phyloP scores from a whole-genome alignment of 2,888 invertebrate species.

The Scaptomyza caliginosa region DNA sequence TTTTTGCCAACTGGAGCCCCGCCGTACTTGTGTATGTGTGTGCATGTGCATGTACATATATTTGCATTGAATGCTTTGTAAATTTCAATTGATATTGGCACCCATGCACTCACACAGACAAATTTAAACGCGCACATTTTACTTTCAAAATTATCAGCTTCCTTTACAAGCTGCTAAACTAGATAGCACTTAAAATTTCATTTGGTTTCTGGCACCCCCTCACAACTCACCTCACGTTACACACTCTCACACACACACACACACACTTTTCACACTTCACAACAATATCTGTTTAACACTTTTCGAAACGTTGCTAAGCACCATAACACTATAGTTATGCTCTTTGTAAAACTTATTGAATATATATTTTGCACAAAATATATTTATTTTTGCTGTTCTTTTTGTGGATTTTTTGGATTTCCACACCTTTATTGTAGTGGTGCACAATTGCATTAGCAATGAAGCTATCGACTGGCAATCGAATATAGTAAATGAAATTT shows the following conservation, averaged over 20 bases:
- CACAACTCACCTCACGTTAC: conserved; percentile 39
- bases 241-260: conserved; percentile 21
- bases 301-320: conserved; percentile 1
- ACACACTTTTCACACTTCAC: conserved; percentile 42
- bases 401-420: conserved; percentile 66
- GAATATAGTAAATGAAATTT: conserved; percentile 27
- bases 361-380: conserved; percentile 19
- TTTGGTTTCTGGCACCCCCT: conserved; percentile 45
- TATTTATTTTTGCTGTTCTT: conserved; percentile 45
- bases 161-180: conserved; percentile 50
- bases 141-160: conserved; percentile 57
- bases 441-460: conserved; percentile 47
- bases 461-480: conserved; percentile 33
- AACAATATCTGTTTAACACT: conserved; percentile 18
- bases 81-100: conserved; percentile 28
- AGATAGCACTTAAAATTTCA: conserved; percentile 53
- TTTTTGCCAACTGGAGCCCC: conserved; percentile 43
- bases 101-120: conserved; percentile 1
- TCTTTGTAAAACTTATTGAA: conserved; percentile 16
- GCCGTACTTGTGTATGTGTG: neutral
- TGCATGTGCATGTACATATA: conserved; percentile 7
- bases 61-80: conserved; percentile 15
- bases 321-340: conserved; percentile 23
- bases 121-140: conserved; percentile 6
- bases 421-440: conserved; percentile 73